These are phyloP conservation scores for Rachycentron canadum DNA, from an alignment of 2,797 vertebrate genomes.

Conservation along the genomic window DNA sequence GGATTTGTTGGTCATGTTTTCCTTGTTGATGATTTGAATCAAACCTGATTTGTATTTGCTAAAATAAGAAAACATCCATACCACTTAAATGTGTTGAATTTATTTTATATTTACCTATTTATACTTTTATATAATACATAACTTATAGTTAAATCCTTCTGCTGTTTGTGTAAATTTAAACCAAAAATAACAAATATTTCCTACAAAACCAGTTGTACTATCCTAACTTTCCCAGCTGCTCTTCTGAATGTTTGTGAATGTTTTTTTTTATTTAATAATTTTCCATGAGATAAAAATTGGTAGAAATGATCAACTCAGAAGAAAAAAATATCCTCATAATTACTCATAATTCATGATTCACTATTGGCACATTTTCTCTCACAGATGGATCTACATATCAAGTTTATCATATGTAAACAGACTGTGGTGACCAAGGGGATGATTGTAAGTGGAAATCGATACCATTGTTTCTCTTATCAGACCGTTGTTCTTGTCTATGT, in stretches of 20 bases:
- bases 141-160: neutral
- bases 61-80: too few relatives aligned
- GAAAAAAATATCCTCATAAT: neutral
- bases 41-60: too few relatives aligned
- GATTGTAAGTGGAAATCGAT: neutral
- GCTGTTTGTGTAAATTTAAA: neutral
- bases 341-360: neutral
- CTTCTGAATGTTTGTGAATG: neutral
- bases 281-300: neutral
- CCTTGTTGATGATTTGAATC: neutral
- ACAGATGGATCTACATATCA: neutral
- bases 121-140: too few relatives aligned
- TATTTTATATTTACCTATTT: neutral
- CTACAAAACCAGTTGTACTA: neutral
- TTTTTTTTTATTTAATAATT: neutral
- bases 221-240: neutral
- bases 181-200: neutral
- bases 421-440: too few relatives aligned
- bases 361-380: neutral
- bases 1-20: neutral
- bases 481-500: neutral
- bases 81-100: too few relatives aligned
- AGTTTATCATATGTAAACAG: neutral
- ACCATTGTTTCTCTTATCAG: neutral
- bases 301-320: neutral